These are phyloP conservation scores for Ophion obscuratus DNA, from an alignment of 2,888 invertebrate genomes.

Conservation along the genomic window DNA sequence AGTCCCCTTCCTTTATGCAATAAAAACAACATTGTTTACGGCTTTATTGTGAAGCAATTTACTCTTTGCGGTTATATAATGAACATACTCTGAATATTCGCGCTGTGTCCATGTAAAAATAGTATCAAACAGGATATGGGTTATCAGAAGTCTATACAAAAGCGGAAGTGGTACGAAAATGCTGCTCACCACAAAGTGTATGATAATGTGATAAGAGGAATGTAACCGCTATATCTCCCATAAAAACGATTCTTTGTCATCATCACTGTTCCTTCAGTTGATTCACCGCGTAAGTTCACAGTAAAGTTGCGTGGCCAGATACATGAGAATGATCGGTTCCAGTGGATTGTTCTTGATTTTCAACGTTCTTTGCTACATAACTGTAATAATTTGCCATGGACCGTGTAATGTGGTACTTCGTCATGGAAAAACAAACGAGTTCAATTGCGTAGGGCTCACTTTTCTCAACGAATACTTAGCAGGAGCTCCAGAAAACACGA, in stretches of 20 bases:
- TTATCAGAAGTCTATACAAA: constrained; percentile 28
- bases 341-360: background rate
- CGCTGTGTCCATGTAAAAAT: background rate
- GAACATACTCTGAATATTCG: no score
- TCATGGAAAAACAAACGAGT: constrained; percentile 17
- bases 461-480: constrained; percentile 61
- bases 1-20: no score
- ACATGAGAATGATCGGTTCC: constrained; percentile 15
- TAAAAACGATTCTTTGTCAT: background rate
- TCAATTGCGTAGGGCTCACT: constrained; percentile 64
- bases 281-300: background rate
- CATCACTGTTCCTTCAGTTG: background rate
- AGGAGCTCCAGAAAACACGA: constrained; percentile 58
- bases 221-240: background rate
- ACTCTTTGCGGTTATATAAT: no score
- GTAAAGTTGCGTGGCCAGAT: background rate
- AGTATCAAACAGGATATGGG: constrained; percentile 1
- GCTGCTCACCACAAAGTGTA: background rate
- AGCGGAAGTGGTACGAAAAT: constrained; percentile 34
- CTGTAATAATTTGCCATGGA: background rate
- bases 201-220: constrained; percentile 7
- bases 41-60: no score
- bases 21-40: no score
- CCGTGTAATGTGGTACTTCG: constrained; percentile 17
- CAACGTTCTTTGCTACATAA: background rate